Percentiles rank a stretch among this genome's conserved stretches.
Evolutionary conservation across 2,888 invertebrate genomes (phyloP).

Genomic region (Apamea monoglypha): DNA sequence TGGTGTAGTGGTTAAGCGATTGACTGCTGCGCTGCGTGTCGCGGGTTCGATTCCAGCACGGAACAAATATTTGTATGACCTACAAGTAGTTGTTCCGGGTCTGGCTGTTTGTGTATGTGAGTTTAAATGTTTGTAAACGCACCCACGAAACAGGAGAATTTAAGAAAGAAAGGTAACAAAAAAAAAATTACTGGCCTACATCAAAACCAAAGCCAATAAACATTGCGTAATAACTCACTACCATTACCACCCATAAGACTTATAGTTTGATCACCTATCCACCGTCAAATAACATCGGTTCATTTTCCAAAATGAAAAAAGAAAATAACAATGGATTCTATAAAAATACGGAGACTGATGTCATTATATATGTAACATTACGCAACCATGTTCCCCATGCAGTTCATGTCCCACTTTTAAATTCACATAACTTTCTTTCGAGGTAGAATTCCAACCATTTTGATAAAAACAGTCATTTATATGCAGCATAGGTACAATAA

Average conservation of each 20-base stretch:
- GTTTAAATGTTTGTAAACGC: no score
- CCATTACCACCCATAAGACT: neutral
- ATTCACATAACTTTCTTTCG: conserved; percentile 18
- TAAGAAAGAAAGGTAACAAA: no score
- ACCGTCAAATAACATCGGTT: neutral
- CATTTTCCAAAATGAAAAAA: no score
- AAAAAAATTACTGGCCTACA: neutral
- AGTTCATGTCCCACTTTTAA: conserved; percentile 23
- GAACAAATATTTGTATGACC: no score
- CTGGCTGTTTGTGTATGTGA: no score
- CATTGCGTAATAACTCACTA: neutral
- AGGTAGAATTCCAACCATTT: conserved; percentile 24
- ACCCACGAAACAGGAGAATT: no score
- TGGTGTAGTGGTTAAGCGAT: no score
- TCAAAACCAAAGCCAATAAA: neutral
- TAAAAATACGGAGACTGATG: neutral
- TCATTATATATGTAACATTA: conserved; percentile 15
- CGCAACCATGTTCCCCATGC: neutral
- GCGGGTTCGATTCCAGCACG: no score
- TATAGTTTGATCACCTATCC: neutral
- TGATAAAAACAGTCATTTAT: conserved; percentile 45
- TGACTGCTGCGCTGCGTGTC: no score
- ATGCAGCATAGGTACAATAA: conserved; percentile 49
- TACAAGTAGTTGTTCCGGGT: no score
- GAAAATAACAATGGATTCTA: neutral